Conservation (phyloP, 2,113 vertebrate genomes). For the Eira barbara region DNA sequence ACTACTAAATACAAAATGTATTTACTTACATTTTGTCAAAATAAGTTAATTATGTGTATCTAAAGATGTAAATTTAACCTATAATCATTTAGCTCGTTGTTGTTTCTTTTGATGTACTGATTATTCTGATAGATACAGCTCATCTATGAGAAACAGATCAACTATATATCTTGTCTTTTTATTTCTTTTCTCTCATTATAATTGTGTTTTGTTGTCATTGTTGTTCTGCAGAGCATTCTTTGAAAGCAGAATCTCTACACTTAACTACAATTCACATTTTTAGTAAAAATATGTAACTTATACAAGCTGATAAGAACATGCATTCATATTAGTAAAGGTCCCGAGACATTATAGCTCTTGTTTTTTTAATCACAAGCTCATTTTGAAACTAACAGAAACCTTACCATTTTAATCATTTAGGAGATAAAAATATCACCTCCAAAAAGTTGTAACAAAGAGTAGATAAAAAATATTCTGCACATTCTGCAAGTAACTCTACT, state of each 20-base stretch:
- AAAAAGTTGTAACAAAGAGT: not conserved
- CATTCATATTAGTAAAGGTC: not conserved
- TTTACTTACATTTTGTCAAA: conserved; percentile 36
- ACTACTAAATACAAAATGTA: not conserved
- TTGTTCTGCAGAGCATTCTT: not conserved
- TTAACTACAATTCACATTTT: conserved; percentile 13
- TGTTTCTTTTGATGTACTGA: not conserved
- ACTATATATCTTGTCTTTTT: conserved; percentile 11
- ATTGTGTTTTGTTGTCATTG: not conserved
- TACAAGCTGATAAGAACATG: not conserved
- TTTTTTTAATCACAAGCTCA: not conserved
- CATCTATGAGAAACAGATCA: conserved; percentile 34
- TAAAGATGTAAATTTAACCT: conserved; percentile 20
- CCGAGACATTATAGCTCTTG: not conserved
- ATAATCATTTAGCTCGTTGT: not conserved
- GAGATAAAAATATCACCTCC: not conserved
- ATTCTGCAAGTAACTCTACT: not conserved
- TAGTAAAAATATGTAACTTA: not conserved
- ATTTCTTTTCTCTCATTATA: conserved; percentile 27
- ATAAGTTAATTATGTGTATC: not conserved
- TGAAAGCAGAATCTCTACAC: conserved; percentile 22
- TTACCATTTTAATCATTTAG: not conserved
- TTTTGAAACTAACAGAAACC: conserved; percentile 5
- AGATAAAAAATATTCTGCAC: not conserved
- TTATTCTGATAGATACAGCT: not conserved